Evolutionary conservation across 2,888 invertebrate species (phyloP).

Genomic region (Lycocerus yunnanus): DNA sequence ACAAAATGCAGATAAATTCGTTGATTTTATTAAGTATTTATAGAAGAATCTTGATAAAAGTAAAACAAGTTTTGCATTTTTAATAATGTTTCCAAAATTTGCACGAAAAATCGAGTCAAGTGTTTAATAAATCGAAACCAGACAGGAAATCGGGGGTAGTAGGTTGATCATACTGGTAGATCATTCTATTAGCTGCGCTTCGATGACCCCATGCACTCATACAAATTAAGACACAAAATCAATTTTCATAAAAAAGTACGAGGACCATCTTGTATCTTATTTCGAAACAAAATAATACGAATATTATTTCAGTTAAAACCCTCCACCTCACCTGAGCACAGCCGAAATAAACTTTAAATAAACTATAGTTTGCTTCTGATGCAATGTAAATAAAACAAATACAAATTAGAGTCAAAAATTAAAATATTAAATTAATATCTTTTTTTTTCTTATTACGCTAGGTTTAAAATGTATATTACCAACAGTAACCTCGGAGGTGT

Average conservation of each 20-base stretch:
- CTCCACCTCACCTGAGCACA: no score
- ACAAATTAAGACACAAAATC: background rate
- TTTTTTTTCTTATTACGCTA: no score
- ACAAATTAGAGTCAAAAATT: no score
- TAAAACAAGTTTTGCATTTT: background rate
- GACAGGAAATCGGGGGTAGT: background rate
- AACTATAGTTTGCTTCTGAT: no score
- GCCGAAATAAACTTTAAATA: no score
- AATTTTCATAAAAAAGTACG: background rate
- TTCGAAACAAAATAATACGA: background rate
- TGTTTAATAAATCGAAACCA: background rate
- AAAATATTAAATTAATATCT: no score
- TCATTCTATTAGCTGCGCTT: background rate
- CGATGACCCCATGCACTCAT: background rate
- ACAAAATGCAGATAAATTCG: background rate
- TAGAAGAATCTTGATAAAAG: background rate
- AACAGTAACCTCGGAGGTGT: no score
- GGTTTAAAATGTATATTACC: no score
- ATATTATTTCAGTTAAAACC: no score
- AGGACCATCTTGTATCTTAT: background rate
- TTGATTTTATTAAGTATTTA: background rate
- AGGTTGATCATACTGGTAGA: background rate
- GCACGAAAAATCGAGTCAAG: no score
- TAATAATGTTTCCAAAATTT: no score
- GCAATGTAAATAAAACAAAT: no score